phyloP scores from a whole-genome alignment of 2,797 vertebrate species.

The Tadarida brasiliensis region DNA sequence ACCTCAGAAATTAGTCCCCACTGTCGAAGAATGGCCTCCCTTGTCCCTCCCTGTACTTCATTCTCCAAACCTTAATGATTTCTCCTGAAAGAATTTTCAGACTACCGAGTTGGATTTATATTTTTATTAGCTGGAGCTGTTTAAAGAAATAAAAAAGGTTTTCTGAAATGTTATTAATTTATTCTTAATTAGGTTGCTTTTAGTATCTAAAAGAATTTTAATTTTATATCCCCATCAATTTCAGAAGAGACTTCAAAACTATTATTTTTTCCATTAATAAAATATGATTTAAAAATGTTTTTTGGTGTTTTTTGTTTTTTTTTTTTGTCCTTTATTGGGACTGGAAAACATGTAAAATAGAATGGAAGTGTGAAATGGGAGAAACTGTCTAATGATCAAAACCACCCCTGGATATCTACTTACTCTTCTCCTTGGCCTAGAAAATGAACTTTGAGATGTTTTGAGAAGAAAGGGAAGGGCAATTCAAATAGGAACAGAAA shows the following conservation, averaged over 20 bases:
- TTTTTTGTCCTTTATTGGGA: neutral
- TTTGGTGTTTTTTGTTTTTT: neutral
- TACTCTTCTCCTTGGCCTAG: neutral
- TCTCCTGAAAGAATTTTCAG: neutral
- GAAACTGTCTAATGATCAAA: neutral
- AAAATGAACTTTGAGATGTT: neutral
- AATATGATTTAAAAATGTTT: neutral
- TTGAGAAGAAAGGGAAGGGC: neutral
- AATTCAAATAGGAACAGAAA: neutral
- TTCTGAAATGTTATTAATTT: conserved; percentile 53
- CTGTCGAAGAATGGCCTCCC: neutral
- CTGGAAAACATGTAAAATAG: neutral
- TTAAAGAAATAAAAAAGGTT: conserved; percentile 13
- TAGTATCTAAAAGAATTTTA: neutral
- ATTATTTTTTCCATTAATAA: neutral
- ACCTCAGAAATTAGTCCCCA: neutral
- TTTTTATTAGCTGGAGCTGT: neutral
- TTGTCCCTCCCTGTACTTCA: neutral
- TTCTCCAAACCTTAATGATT: conserved; percentile 17
- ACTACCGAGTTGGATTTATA: neutral
- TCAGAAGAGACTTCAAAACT: neutral
- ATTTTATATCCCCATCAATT: neutral
- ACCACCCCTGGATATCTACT: neutral
- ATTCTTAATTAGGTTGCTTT: conserved; percentile 42
- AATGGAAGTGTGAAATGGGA: neutral